phyloP scores from a whole-genome alignment of 2,113 vertebrate genomes.

The Heterochromis multidens region DNA sequence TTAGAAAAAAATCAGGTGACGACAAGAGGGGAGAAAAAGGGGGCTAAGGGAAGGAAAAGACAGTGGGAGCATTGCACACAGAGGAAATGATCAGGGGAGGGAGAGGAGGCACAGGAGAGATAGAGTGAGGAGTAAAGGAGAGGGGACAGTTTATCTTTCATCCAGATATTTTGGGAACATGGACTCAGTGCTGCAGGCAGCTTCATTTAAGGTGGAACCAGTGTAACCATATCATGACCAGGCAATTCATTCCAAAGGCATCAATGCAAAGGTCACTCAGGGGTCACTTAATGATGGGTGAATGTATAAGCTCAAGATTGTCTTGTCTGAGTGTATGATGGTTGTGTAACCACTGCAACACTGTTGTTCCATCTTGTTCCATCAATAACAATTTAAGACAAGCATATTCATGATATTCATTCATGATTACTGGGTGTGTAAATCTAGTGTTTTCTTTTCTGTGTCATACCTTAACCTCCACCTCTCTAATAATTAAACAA shows the following conservation, averaged over 20 bases:
- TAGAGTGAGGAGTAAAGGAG: background rate
- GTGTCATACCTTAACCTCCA: background rate
- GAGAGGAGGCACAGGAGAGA: conserved; percentile 1
- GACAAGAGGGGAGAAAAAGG: background rate
- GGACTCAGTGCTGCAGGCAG: conserved; percentile 35
- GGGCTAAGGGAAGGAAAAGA: conserved; percentile 7
- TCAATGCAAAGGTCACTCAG: conserved; percentile 12
- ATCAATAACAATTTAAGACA: background rate
- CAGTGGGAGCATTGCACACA: conserved; percentile 28
- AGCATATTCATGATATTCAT: background rate
- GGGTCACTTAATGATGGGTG: background rate
- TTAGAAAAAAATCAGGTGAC: background rate
- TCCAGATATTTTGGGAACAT: conserved; percentile 69
- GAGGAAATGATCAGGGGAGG: conserved; percentile 28
- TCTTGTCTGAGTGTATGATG: background rate
- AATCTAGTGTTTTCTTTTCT: background rate
- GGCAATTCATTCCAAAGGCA: conserved; percentile 16
- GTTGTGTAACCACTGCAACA: background rate
- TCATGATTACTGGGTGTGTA: background rate
- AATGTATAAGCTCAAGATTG: background rate
- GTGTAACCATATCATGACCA: conserved; percentile 10
- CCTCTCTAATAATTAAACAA: background rate
- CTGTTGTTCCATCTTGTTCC: background rate
- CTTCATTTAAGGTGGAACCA: conserved; percentile 52
- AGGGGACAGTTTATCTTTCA: conserved; percentile 62